Base-by-base conservation (phyloP, 2,113 vertebrate genomes). In the Narcine bancroftii region DNA sequence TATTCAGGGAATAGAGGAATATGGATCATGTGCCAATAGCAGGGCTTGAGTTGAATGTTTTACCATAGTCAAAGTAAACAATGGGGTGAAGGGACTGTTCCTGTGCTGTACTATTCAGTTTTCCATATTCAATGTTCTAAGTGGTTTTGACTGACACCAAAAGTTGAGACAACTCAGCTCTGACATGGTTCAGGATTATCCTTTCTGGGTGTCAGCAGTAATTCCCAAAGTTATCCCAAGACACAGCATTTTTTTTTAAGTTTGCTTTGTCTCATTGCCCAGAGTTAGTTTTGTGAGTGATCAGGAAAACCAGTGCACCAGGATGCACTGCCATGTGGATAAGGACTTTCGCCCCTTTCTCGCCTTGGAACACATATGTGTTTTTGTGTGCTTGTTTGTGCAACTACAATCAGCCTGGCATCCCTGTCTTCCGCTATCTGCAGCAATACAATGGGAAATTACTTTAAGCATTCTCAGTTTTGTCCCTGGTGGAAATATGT, bases 381-480 rank as follows among this genome's bases (percentile, higher is more conserved):
- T 56, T 36, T n/a, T 26, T 15, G 11, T 53, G 10, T 13, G 29
- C n/a, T n/a, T 33, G 11, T 15, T 53, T 53, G 79, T 4, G 81
- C 5, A 56, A 15, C 81, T 53, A 11, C 11, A 50, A 47, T 81
- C 45, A 81, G 24, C 81, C 81, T 60, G 13, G 13, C 19, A 50
- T 81, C 77, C 50, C 26, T 33, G 45, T 50, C 29, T 33, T 36
- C 33, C 33, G 6, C 33, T 85, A 53, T 56, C 81, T 56, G 45
- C 2, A 53, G 45, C 50, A 56, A 85, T n/a, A 85, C 50, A 85
- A 85, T 56, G 50, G 81, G 60, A 85, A 85, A 85, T 60, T n/a
- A 60, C 81, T 56, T 56, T 21, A 85, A 50, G 11, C 81, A 56
- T 56, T 36, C 33, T 36, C 81, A 5, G 56, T 83, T 7, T 33